phyloP scores from a whole-genome alignment of 2,888 invertebrate species.

The Drepanosiphum platanoidis region DNA sequence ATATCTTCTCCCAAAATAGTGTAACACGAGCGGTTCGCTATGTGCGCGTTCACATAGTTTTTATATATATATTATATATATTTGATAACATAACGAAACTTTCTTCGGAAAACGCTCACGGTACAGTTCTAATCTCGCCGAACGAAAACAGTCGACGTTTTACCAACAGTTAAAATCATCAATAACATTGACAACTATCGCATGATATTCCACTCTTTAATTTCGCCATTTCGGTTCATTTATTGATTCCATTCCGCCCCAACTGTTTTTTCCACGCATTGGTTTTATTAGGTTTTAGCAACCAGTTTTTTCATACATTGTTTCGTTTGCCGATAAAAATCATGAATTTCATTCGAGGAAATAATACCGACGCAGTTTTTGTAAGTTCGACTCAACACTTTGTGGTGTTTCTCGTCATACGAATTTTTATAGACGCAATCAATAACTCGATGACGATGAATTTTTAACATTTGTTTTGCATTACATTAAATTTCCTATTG shows the following conservation, averaged over 20 bases:
- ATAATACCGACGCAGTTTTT: background rate
- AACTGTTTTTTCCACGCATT: background rate
- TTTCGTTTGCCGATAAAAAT: background rate
- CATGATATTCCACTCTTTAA: background rate
- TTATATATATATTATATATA: too few species aligned
- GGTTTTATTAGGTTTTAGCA: background rate
- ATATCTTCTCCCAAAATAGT: background rate
- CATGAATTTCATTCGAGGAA: background rate
- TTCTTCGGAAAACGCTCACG: slow-evolving; percentile 40
- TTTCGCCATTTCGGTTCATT: background rate
- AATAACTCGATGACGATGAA: too few species aligned
- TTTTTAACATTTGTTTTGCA: too few species aligned
- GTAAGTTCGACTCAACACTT: too few species aligned
- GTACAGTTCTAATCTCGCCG: slow-evolving; percentile 24
- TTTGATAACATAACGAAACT: slow-evolving; percentile 15
- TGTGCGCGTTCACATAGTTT: slow-evolving; percentile 12
- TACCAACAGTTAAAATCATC: slow-evolving; percentile 32
- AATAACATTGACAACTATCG: slow-evolving; percentile 40
- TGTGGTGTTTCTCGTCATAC: too few species aligned
- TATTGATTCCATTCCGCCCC: background rate
- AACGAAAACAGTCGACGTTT: slow-evolving; percentile 29
- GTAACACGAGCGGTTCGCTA: background rate
- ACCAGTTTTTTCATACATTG: background rate
- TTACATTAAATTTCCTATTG: too few species aligned
- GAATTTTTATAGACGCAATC: too few species aligned